A percentile compares a stretch with the other conserved stretches of the same genome.
These are phyloP conservation scores for Ichneumon xanthorius DNA, from an alignment of 2,888 invertebrate genomes.

Conservation along the genomic window DNA sequence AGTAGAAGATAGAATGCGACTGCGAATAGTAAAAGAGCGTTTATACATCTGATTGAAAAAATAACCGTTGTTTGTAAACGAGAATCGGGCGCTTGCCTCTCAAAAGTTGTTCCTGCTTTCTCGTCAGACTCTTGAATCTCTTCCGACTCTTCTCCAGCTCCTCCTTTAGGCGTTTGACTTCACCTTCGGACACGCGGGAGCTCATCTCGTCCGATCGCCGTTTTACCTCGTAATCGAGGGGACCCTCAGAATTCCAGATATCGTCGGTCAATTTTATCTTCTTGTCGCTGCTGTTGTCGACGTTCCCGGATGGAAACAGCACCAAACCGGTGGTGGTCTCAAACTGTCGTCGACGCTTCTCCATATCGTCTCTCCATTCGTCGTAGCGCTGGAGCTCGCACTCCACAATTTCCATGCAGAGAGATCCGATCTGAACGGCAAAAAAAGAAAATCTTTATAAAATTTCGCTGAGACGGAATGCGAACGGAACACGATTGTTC, in stretches of 20 bases:
- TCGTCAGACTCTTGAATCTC: conserved; percentile 92
- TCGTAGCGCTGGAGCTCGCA: conserved; percentile 97
- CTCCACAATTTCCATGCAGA: conserved; percentile 98
- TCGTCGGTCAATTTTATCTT: conserved; percentile 81
- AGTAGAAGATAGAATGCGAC: conserved; percentile 96
- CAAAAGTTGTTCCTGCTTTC: conserved; percentile 96
- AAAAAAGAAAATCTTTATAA: neutral
- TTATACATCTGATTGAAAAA: neutral
- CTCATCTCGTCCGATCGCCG: conserved; percentile 77
- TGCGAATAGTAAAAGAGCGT: conserved; percentile 78
- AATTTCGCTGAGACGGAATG: neutral
- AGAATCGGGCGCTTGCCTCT: conserved; percentile 85
- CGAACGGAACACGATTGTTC: neutral
- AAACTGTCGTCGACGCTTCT: conserved; percentile 85
- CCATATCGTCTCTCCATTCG: conserved; percentile 93
- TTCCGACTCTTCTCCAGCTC: conserved; percentile 92
- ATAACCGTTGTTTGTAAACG: neutral
- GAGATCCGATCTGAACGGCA: conserved; percentile 92
- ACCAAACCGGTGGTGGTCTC: conserved; percentile 84
- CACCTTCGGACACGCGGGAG: conserved; percentile 75
- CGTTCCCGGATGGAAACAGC: conserved; percentile 76
- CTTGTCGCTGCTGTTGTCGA: conserved; percentile 78
- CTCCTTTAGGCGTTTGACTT: conserved; percentile 86
- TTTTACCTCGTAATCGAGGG: conserved; percentile 81
- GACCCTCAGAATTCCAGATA: conserved; percentile 81